Base-by-base conservation (phyloP, 2,113 vertebrate species). In the Chaenocephalus aceratus region DNA sequence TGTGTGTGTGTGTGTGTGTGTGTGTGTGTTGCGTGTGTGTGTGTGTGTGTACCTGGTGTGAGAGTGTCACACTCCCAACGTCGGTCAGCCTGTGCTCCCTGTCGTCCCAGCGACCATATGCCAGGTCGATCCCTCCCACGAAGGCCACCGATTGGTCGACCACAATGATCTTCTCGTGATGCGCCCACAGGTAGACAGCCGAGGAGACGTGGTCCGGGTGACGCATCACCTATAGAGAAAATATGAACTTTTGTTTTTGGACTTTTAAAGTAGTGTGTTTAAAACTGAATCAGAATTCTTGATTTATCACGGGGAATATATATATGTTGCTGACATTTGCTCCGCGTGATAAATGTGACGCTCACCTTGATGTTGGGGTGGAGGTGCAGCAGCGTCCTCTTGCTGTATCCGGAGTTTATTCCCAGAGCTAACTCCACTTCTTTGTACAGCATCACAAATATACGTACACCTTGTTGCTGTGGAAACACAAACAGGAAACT, bases 401-500 rank as follows among this genome's bases (percentile, higher is more conserved):
- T 99, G 96, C 96, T 99, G 69, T 99, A 99, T 61, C 95, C 98
- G 1, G 97, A 99, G 86, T 99, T 99, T 93, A 99, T 99, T 10
- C 97, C 98, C 4, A 99, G 93, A 8, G 98, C 97, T 5, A 99
- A 95, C 87, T 99, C 98, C 86, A 99, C 96, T 71, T 99, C 98
- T 78, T 99, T 99, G 82, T 99, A 99, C 72, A 99, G 84, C 96
- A 99, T 99, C 46, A 99, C 91, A 90, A 98, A 99, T 82, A 99
- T 95, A 41, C 88, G 95, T 81, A 99, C 97, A 1, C 98, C 98
- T 89, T 98, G 96, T 97, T 97, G 97, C 98, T 99, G 91, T 79
- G 46, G 53, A 89, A 15, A 82, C 46, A 36, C 3, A 70, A 14
- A 9, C 0, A 4, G 44, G 10, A 49, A 46, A 49, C 26, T 41